Base-by-base conservation (phyloP, 2,797 vertebrate species). In the Lacerta agilis region DNA sequence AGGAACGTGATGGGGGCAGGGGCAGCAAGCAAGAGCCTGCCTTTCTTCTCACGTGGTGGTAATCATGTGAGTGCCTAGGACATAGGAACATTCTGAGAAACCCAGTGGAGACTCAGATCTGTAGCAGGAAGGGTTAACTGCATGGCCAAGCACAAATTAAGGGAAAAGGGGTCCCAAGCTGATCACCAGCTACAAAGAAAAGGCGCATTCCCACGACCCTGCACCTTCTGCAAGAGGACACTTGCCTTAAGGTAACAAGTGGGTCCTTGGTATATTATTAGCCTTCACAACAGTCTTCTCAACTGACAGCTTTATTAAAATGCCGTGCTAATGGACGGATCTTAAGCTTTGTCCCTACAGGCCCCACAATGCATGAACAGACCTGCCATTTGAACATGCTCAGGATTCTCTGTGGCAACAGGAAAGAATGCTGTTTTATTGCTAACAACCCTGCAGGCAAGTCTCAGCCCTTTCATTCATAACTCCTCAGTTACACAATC, bases 381-480 rank as follows among this genome's bases (percentile, higher is more conserved):
- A 58, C 79, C 79, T 81, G 72, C 55, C 20, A 58, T 82, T 76
- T 82, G 78, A 89, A 86, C 88, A 89, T 43, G 83, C 78, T 86
- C n/a, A 69, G 71, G 88, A 75, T 89, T 66, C 58, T 89, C 83
- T 85, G 88, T 89, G 83, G 83, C 78, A 89, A 89, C 11, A 41
- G 71, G n/a, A 80, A 89, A 85, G 88, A 89, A 89, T 89, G 88
- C 73, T 81, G 88, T n/a, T 86, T 85, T 86, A 86, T 86, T 76
- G 79, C 83, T 82, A 81, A 82, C 88, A 85, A 55, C 79, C 58
- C 88, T 69, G 83, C 33, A 86, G 83, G 83, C 88, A 86, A 81
- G 81, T 75, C 88, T 86, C 83, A 89, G 66, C 27, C 84, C 78
- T 89, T 89, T 89, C 88, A 89, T 89, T 89, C 88, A 89, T 69